Base-by-base conservation (phyloP, 2,113 vertebrate genomes). In the Mola mola region DNA sequence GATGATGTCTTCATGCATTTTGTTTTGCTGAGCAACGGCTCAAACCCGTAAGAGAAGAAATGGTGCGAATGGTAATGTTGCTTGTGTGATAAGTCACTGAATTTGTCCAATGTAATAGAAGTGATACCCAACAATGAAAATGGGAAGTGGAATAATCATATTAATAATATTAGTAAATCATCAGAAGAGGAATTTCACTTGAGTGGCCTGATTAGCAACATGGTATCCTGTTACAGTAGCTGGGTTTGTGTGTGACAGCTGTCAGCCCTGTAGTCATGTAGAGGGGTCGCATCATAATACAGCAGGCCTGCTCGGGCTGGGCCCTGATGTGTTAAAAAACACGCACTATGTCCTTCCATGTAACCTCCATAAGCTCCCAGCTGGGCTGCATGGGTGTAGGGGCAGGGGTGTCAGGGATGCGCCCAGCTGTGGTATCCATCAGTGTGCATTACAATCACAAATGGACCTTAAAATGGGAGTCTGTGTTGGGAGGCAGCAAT, bases 401-500 rank as follows among this genome's bases (percentile, higher is more conserved):
- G 53, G 66, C 42, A 60, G 65, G 48, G 52, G 72, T 37, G 11
- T 24, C 24, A 31, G 66, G 58, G 74, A 71, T 46, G 43, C 59
- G 68, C 59, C 86, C 86, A 87, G 86, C 84, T 86, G 86, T 77
- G 83, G 70, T 43, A 61, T 36, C 41, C 69, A 79, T 57, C n/a
- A 71, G 75, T 66, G 55, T 78, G 69, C 53, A 47, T 79, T 79
- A 74, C 78, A 63, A 65, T 82, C 75, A 73, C 73, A 79, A 81
- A 70, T 81, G 79, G 71, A 75, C 46, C 70, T 80, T 72, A 73
- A 84, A 76, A 84, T 80, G 61, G 67, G 49, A 28, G 43, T 71
- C 19, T 63, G 36, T 36, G 52, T 53, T 2, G 29, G 15, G 19
- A 44, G 40, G 59, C 26, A 38, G 9, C 64, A 25, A 26, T 48